Conservation (phyloP, 1,140 invertebrate genomes). For the Drosophila watanabei region DNA sequence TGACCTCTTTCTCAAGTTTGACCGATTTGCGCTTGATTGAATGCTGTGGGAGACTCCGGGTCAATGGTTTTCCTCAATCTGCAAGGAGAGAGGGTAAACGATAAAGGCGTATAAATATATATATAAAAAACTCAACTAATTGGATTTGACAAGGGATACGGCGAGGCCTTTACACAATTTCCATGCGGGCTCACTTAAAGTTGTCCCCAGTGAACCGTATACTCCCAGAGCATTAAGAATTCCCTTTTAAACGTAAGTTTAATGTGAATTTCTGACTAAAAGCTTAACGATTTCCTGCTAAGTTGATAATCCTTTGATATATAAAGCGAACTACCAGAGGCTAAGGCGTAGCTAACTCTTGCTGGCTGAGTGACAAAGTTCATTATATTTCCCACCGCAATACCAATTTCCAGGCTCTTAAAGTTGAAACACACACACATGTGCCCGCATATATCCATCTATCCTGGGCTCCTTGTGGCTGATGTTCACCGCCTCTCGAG, state of each 20-base stretch:
- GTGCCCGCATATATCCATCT: slow-evolving; percentile 7
- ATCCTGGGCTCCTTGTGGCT: slow-evolving; percentile 15
- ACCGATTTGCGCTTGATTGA: slow-evolving; percentile 51
- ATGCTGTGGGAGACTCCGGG: slow-evolving; percentile 18
- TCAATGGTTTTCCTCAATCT: slow-evolving; percentile 31
- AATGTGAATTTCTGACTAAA: background rate
- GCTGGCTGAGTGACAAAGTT: slow-evolving; percentile 4
- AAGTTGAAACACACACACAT: slow-evolving; percentile 5
- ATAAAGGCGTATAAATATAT: slow-evolving; percentile 31
- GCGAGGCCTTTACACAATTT: background rate
- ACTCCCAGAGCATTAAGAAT: background rate
- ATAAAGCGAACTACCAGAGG: background rate
- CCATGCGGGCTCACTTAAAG: slow-evolving; percentile 2
- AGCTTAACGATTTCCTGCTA: background rate
- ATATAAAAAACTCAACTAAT: slow-evolving; percentile 45
- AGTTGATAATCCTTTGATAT: background rate
- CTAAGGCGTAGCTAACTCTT: background rate
- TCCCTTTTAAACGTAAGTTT: slow-evolving; percentile 1
- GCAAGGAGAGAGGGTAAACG: slow-evolving; percentile 26
- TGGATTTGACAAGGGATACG: slow-evolving; percentile 34
- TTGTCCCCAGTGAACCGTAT: background rate
- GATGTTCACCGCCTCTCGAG: slow-evolving; percentile 21
- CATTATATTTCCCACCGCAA: slow-evolving; percentile 31
- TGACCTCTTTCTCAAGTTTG: slow-evolving; percentile 46
- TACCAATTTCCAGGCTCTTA: slow-evolving; percentile 34